Conservation (phyloP, 2,797 vertebrate species). For the Poeciliopsis gracilis region DNA sequence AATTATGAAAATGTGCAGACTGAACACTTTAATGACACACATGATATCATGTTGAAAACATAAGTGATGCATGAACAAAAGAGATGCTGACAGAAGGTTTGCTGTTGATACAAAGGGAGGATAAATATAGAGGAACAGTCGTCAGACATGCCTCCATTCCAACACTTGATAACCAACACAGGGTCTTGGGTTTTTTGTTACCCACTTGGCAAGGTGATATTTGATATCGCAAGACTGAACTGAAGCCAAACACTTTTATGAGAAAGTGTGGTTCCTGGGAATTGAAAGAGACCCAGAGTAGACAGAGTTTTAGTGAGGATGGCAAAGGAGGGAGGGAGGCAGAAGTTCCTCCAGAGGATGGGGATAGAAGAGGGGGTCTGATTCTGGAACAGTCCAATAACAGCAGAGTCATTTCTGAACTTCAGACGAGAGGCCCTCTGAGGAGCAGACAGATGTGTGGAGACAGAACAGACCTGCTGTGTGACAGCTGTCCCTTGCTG, state of each 20-base stretch:
- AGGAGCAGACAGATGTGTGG: neutral
- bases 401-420: neutral
- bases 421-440: neutral
- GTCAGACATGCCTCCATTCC: neutral
- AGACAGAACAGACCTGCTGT: neutral
- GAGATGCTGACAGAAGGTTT: neutral
- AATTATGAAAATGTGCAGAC: neutral
- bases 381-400: neutral
- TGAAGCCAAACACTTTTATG: neutral
- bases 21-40: neutral
- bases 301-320: neutral
- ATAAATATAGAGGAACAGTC: neutral
- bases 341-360: too few species aligned
- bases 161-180: neutral
- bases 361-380: too few species aligned
- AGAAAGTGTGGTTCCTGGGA: neutral
- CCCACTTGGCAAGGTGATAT: neutral
- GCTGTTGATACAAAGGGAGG: neutral
- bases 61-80: neutral
- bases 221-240: neutral
- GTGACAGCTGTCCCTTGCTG: too few species aligned
- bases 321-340: neutral
- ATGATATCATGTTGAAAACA: neutral
- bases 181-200: neutral
- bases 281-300: neutral